phyloP scores from a whole-genome alignment of 2,888 invertebrate species.

The Melanostoma mellinum region DNA sequence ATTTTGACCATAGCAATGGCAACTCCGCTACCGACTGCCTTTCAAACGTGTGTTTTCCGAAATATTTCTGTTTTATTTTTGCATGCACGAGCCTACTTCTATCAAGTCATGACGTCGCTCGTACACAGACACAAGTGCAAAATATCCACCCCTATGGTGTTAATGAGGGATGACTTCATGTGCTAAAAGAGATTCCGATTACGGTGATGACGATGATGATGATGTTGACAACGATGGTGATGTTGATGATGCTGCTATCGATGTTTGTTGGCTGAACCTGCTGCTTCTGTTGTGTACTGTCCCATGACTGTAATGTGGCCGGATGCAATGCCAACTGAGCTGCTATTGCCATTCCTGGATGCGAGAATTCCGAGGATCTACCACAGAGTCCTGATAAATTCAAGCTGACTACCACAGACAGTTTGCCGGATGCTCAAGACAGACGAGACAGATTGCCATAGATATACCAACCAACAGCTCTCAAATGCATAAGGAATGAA shows the following conservation, averaged over 20 bases:
- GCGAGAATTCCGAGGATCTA: slow-evolving; percentile 24
- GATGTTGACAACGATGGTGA: slow-evolving; percentile 21
- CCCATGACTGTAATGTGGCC: slow-evolving; percentile 58
- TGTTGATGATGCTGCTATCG: slow-evolving; percentile 61
- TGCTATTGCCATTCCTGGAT: slow-evolving; percentile 14
- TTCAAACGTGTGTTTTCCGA: slow-evolving; percentile 56
- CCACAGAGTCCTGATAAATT: neutral
- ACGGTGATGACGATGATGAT: slow-evolving; percentile 40
- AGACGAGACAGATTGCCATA: slow-evolving; percentile 58
- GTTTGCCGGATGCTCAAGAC: slow-evolving; percentile 54
- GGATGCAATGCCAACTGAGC: slow-evolving; percentile 61
- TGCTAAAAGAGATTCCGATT: slow-evolving; percentile 46
- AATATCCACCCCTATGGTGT: slow-evolving; percentile 35
- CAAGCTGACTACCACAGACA: slow-evolving; percentile 49
- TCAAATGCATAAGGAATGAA: slow-evolving; percentile 31
- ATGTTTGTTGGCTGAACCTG: slow-evolving; percentile 57
- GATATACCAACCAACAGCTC: slow-evolving; percentile 23
- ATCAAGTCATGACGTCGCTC: neutral
- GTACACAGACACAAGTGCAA: slow-evolving; percentile 52
- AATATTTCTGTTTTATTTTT: slow-evolving; percentile 28
- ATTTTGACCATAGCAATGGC: slow-evolving; percentile 31
- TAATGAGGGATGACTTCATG: slow-evolving; percentile 65
- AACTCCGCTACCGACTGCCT: slow-evolving; percentile 40
- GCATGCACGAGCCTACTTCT: slow-evolving; percentile 48
- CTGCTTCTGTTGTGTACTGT: slow-evolving; percentile 4